phyloP scores from a whole-genome alignment of 1,140 invertebrate genomes.

The Sycophaga agraensis region DNA sequence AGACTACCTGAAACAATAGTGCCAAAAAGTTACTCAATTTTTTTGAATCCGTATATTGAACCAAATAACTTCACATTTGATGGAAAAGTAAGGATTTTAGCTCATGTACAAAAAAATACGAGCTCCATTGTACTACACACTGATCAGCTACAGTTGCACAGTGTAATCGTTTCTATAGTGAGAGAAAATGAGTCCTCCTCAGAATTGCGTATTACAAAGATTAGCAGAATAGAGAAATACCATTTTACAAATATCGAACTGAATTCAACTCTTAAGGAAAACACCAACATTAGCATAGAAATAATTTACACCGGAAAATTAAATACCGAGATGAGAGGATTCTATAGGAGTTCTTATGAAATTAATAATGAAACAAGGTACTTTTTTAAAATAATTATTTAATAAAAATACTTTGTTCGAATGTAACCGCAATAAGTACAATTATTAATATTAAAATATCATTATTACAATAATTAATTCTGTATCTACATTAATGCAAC shows the following conservation, averaged over 20 bases:
- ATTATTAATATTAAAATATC: no score
- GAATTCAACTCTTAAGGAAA: neutral
- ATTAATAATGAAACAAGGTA: conserved; percentile 52
- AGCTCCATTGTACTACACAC: conserved; percentile 60
- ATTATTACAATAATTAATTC: no score
- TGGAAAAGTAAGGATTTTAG: conserved; percentile 52
- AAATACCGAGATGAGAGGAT: conserved; percentile 68
- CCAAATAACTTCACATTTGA: conserved; percentile 53
- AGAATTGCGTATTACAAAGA: neutral
- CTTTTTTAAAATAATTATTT: no score
- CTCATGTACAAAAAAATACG: conserved; percentile 51
- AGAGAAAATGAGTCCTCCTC: neutral
- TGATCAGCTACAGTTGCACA: conserved; percentile 28
- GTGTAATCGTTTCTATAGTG: no score
- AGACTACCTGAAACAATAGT: conserved; percentile 35
- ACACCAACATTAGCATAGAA: conserved; percentile 48
- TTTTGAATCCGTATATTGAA: conserved; percentile 16
- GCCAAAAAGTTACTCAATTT: conserved; percentile 34
- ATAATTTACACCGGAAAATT: conserved; percentile 60
- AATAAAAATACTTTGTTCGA: no score
- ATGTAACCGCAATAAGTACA: no score
- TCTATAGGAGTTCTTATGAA: conserved; percentile 77
- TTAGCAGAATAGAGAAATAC: neutral
- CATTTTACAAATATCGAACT: conserved; percentile 2
- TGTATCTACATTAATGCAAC: no score